A percentile compares a stretch with the other conserved stretches of the same genome.
Conservation (phyloP, 2,888 invertebrate species). For the Ferrisia virgata region DNA sequence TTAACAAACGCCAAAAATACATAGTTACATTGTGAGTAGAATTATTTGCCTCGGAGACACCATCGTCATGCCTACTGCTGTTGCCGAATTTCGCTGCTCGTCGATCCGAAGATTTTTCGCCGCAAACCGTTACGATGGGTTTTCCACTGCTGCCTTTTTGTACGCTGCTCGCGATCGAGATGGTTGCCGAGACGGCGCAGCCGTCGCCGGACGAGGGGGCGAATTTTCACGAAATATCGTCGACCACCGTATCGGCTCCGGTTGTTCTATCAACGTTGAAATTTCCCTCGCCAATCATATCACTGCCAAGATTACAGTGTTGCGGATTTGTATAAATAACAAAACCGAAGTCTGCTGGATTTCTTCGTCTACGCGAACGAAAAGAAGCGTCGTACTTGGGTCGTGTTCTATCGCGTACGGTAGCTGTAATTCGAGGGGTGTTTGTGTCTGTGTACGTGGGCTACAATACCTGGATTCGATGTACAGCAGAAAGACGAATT, state of each 20-base stretch:
- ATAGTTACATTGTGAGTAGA: slow-evolving; percentile 39
- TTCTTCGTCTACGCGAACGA: too few species aligned
- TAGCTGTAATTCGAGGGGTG: not conserved
- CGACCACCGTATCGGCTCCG: not conserved
- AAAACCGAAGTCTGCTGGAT: not conserved
- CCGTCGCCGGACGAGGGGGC: not conserved
- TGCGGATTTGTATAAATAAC: not conserved
- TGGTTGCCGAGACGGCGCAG: not conserved
- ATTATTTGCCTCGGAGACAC: not conserved
- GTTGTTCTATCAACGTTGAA: not conserved
- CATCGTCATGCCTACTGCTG: not conserved
- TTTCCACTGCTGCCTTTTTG: too few species aligned
- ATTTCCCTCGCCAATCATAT: not conserved
- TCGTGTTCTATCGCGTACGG: too few species aligned
- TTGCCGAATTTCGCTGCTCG: too few species aligned
- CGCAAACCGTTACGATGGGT: too few species aligned
- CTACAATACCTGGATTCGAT: not conserved
- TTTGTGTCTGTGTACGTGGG: not conserved
- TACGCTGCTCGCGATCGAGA: not conserved
- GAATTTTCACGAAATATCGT: not conserved
- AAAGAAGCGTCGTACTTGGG: too few species aligned
- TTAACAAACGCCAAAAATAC: slow-evolving; percentile 34
- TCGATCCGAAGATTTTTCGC: too few species aligned
- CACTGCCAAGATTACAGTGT: not conserved
- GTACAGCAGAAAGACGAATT: too few species aligned